Evolutionary conservation across 1,140 invertebrate species (phyloP), one percentile per base, ranked within the genome.

Genomic region (Diachasma alloeum): DNA sequence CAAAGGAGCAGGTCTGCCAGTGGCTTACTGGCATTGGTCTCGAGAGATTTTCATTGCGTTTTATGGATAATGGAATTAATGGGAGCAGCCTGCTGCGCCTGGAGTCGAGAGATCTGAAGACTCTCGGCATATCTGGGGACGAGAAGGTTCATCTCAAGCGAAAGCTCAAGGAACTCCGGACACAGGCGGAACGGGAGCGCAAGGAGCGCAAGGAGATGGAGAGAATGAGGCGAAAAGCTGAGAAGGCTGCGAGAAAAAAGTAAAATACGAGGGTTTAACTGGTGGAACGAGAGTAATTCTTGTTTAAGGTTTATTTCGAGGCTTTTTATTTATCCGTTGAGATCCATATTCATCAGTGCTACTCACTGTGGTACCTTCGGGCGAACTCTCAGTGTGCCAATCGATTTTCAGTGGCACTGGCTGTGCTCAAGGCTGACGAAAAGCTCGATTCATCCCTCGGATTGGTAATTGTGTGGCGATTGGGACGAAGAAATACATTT

Each of bases 1-100:
- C 92, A 78, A 95, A 95, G 86, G 95, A 97, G 86, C 95, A 96
- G 95, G 96, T 98, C 1, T 95, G 95, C 86, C 95, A 97, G 84
- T 98, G 97, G 96, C 90, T 98, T 56, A 90, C 96, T 63, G 94
- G 94, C 42, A 90, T 92, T 26, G 94, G 95, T 36, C 87, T 98
- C 84, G 96, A 97, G 81, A 93, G 95, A 63, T 95, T 97, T 86
- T 94, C 95, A 70, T 90, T 94, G 19, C 93, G 94, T 79, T 98
- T 99, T 87, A 92, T 94, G 63, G 94, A 97, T 78, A 93, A 95
- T 81, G 93, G 94, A 81, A 94, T 98, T 37, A 95, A 95, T 83
- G 97, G 97, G 10, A 91, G 92, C 24, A 93, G 94, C 63, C 90
- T 99, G 22, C 86, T 98, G 26, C 92, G 94, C 76, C 90, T 98